Base-by-base conservation (phyloP, 2,797 vertebrate genomes). In the Sebastes vulpes region DNA sequence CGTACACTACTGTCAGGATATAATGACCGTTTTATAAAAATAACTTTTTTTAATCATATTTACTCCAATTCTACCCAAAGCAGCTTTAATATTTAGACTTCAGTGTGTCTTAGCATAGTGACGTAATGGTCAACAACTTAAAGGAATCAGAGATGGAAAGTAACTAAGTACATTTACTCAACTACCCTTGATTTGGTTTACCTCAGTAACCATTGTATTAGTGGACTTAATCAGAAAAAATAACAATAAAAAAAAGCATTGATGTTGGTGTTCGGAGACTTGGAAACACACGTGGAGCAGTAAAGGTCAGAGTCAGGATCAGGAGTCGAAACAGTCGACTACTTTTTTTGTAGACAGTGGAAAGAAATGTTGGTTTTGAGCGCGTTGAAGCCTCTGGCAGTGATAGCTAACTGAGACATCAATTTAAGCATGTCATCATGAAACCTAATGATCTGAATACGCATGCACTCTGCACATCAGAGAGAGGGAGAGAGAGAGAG, bases 371-470 rank as follows among this genome's bases (percentile, higher is more conserved):
- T 50, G 50, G 25, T 26, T 72, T 46, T 69, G 42, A 63, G n/a
- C 11, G 25, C 20, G 11, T 50, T 38, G 25, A 68, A 72, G 42
- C 48, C 7, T 74, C 61, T 74, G 65, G 73, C 61, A 66, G 65
- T 53, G 76, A 75, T 54, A 31, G 48, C 38, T 58, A 57, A 71
- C 63, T 54, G 71, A 84, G 14, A 61, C 58, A 21, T 76, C 29
- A 67, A 12, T 60, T 68, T 72, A 38, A 56, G 64, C 61, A 29
- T 68, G 53, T 58, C 77, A 46, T 69, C 50, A 50, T 74, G 28
- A 86, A 75, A 87, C 46, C 20, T 32, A 86, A 75, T 76, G 82
- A 63, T 68, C 26, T 71, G 69, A 71, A 67, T 10, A 53, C 56
- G 66, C 75, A 78, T 14, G 21, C 35, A 75, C 23, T 9, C 35